Conservation (phyloP, 2,888 invertebrate genomes). For the Acanthosepion lycidas region DNA sequence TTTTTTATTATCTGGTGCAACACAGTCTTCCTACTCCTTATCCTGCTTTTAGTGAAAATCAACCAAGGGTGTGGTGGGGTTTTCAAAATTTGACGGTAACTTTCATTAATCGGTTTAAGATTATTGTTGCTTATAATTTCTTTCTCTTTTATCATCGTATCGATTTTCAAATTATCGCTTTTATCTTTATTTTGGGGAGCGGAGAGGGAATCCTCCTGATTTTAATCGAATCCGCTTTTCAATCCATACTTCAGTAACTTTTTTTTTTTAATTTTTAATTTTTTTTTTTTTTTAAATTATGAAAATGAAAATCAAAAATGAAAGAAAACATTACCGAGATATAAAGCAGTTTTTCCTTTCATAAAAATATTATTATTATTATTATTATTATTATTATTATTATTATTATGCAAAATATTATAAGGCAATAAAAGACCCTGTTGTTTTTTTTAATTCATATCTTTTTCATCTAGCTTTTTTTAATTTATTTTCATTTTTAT, state of each 20-base stretch:
- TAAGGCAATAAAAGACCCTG: no score
- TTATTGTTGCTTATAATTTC: neutral
- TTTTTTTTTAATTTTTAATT: neutral
- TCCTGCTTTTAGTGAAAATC: no score
- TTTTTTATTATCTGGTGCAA: no score
- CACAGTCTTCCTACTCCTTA: no score
- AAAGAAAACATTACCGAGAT: neutral
- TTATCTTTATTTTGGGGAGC: neutral
- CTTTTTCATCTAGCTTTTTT: no score
- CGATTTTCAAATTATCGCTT: constrained; percentile 8
- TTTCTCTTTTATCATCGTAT: neutral
- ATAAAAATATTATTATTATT: no score
- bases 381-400: no score
- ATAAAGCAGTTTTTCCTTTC: no score
- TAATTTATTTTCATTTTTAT: no score
- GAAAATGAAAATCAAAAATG: neutral
- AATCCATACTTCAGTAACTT: neutral
- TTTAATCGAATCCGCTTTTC: neutral
- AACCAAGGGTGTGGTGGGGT: no score
- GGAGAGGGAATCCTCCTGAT: neutral
- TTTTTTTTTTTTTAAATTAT: neutral
- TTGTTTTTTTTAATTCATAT: no score
- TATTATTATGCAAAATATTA: no score
- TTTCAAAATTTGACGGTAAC: neutral
- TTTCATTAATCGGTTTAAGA: neutral